Evolutionary conservation across 92 coral and sea anemone species (phyloP).

Genomic region (Isaurus tuberculatus): DNA sequence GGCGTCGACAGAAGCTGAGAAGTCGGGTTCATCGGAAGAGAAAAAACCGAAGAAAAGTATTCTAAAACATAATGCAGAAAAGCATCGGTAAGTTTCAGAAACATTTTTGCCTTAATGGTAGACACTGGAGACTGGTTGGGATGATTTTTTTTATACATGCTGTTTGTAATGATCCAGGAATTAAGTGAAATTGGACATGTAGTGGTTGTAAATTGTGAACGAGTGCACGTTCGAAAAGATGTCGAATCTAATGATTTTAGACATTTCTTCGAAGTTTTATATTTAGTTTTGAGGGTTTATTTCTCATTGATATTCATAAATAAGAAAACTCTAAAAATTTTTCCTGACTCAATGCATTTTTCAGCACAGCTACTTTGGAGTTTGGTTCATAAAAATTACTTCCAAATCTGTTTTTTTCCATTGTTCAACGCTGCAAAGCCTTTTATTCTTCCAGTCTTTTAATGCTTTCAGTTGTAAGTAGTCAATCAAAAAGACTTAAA

Average conservation of each 20-base stretch:
- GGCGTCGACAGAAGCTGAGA: constrained; percentile 37
- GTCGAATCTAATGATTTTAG: background rate
- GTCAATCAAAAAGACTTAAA: background rate
- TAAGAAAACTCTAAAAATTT: background rate
- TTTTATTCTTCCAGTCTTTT: background rate
- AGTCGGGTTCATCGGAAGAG: constrained; percentile 27
- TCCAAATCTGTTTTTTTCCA: background rate
- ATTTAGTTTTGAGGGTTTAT: background rate
- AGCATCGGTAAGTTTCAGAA: constrained; percentile 83
- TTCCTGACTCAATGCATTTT: background rate
- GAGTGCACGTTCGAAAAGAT: constrained; percentile 24
- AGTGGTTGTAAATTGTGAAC: background rate
- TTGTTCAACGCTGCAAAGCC: background rate
- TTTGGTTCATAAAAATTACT: background rate
- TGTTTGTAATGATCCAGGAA: background rate
- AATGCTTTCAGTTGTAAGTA: background rate
- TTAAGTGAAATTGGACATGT: background rate
- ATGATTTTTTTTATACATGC: background rate
- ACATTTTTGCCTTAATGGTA: background rate
- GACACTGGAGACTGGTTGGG: background rate
- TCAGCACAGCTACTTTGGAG: background rate
- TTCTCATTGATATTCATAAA: background rate
- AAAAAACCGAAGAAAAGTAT: constrained; percentile 78
- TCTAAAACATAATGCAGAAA: constrained; percentile 82
- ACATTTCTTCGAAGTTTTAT: background rate